phyloP scores from a whole-genome alignment of 2,113 vertebrate species.

The Archilochus colubris region DNA sequence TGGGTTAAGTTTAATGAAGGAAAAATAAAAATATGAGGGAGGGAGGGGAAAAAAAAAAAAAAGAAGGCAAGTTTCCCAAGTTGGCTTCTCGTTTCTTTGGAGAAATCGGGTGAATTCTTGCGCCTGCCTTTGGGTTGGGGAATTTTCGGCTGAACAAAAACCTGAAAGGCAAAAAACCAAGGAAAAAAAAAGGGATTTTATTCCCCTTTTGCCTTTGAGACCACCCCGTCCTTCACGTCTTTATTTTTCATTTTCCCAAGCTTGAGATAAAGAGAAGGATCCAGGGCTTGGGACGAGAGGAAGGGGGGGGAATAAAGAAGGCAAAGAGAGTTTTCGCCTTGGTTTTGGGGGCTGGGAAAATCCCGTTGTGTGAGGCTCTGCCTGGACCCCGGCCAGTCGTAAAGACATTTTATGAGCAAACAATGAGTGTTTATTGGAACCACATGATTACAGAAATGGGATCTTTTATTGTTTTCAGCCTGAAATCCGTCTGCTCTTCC shows the following conservation, averaged over 20 bases:
- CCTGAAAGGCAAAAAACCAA: too few species aligned
- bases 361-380: neutral
- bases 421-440: constrained; percentile 53
- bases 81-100: neutral
- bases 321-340: neutral
- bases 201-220: neutral
- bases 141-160: neutral
- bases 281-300: neutral
- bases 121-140: neutral
- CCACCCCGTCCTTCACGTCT: neutral
- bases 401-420: constrained; percentile 56
- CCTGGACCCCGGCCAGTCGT: neutral
- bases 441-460: constrained; percentile 21
- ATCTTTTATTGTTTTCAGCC: neutral
- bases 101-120: neutral
- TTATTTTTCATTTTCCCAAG: neutral
- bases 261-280: neutral
- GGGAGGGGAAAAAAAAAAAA: too few species aligned
- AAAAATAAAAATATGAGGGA: too few species aligned
- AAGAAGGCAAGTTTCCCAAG: neutral
- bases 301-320: too few species aligned
- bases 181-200: neutral
- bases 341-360: neutral
- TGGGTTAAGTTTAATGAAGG: too few species aligned
- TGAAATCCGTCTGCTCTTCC: neutral